phyloP scores from a whole-genome alignment of 2,888 invertebrate species.

The Cetonia aurata region DNA sequence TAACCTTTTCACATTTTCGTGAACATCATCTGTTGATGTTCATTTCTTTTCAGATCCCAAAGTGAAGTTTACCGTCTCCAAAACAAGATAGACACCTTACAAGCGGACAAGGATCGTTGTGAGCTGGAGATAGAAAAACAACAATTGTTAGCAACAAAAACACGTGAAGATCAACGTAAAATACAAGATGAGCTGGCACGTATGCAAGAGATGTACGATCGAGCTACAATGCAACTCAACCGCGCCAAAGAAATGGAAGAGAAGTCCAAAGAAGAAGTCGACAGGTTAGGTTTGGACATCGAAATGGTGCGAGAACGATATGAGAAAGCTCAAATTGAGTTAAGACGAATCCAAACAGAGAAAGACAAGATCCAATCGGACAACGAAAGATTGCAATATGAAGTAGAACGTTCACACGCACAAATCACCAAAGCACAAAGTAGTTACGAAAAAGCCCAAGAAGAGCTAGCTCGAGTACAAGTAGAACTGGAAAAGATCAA shows the following conservation, averaged over 20 bases:
- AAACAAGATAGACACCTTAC: slow-evolving; percentile 87
- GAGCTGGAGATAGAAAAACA: slow-evolving; percentile 90
- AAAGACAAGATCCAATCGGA: slow-evolving; percentile 89
- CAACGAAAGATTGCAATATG: slow-evolving; percentile 86
- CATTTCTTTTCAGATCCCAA: slow-evolving; percentile 76
- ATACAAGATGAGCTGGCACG: slow-evolving; percentile 88
- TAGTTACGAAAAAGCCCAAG: slow-evolving; percentile 89
- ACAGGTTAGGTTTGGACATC: slow-evolving; percentile 81
- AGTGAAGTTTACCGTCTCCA: slow-evolving; percentile 91
- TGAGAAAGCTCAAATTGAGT: slow-evolving; percentile 88
- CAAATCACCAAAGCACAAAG: slow-evolving; percentile 88
- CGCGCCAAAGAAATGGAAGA: slow-evolving; percentile 92
- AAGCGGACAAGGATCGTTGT: slow-evolving; percentile 88
- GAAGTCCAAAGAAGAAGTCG: slow-evolving; percentile 88
- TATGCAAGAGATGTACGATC: slow-evolving; percentile 90
- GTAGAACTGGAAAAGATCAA: slow-evolving; percentile 91
- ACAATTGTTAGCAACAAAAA: slow-evolving; percentile 81
- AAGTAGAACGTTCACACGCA: slow-evolving; percentile 87
- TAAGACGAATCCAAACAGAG: slow-evolving; percentile 84
- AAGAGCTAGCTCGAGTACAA: slow-evolving; percentile 88
- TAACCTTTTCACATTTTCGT: slow-evolving; percentile 12
- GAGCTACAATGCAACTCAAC: slow-evolving; percentile 85
- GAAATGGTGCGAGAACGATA: slow-evolving; percentile 91
- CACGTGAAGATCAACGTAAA: slow-evolving; percentile 87
- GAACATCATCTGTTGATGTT: not conserved